A percentile compares a stretch with the other conserved stretches of the same genome.
Evolutionary conservation across 1,140 invertebrate genomes (phyloP).

Genomic region (Drosophila pseudoobscura): DNA sequence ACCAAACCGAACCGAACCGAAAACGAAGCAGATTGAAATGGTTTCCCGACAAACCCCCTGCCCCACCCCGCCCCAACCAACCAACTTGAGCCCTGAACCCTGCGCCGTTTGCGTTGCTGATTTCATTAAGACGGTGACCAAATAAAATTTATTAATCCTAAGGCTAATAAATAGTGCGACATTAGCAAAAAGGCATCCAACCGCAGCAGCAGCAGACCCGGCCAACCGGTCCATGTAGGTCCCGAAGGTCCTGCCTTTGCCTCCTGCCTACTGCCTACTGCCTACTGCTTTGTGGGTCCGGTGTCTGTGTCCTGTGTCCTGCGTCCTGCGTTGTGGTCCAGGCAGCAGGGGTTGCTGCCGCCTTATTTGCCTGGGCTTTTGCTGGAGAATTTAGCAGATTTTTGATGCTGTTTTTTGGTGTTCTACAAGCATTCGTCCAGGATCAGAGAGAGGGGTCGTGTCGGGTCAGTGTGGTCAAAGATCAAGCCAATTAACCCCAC

Average conservation of each 20-base stretch:
- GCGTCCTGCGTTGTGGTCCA: slow-evolving; percentile 6
- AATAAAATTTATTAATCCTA: slow-evolving; percentile 82
- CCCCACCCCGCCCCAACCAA: background rate
- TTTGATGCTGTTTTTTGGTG: slow-evolving; percentile 27
- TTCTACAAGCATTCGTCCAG: background rate
- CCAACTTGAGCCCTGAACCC: slow-evolving; percentile 3
- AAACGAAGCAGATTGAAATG: slow-evolving; percentile 33
- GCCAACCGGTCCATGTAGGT: slow-evolving; percentile 46
- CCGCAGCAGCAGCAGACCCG: slow-evolving; percentile 32
- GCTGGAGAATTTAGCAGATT: slow-evolving; percentile 30
- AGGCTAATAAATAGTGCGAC: slow-evolving; percentile 81
- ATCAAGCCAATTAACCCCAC: slow-evolving; percentile 50
- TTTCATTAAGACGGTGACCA: slow-evolving; percentile 81
- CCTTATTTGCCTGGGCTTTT: slow-evolving; percentile 17
- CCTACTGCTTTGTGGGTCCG: background rate
- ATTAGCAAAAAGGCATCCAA: slow-evolving; percentile 63
- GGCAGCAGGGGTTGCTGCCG: slow-evolving; percentile 11
- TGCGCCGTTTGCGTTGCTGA: slow-evolving; percentile 55
- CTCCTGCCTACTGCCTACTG: background rate
- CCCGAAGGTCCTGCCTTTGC: background rate
- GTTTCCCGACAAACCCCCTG: slow-evolving; percentile 14
- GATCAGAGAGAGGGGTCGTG: slow-evolving; percentile 10
- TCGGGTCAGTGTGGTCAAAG: slow-evolving; percentile 7
- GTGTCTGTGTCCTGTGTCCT: background rate
- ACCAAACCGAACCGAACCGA: background rate